phyloP scores from a whole-genome alignment of 2,888 invertebrate genomes.

The Auanema freiburgensis region DNA sequence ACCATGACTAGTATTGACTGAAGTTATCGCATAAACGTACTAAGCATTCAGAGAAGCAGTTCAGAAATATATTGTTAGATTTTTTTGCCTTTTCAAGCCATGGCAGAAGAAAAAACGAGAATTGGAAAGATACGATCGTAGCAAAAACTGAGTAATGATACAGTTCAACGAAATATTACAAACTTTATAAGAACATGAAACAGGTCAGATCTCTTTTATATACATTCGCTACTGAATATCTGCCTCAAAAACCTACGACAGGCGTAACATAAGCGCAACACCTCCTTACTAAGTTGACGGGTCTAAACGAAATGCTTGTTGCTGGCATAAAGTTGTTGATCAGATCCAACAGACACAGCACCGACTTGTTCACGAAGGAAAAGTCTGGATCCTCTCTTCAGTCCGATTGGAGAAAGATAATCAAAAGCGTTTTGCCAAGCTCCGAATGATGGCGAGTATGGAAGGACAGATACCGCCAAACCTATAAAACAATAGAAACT shows the following conservation, averaged over 20 bases:
- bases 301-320: slow-evolving; percentile 54
- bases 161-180: slow-evolving; percentile 39
- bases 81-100: slow-evolving; percentile 45
- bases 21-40: not conserved
- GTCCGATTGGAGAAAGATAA: slow-evolving; percentile 70
- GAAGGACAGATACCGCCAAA: slow-evolving; percentile 80
- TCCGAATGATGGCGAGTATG: slow-evolving; percentile 80
- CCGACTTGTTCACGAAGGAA: slow-evolving; percentile 61
- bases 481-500: too few relatives aligned
- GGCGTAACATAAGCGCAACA: too few relatives aligned
- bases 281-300: too few relatives aligned
- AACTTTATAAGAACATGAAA: too few relatives aligned
- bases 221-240: too few relatives aligned
- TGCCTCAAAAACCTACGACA: too few relatives aligned
- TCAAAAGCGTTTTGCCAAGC: slow-evolving; percentile 83
- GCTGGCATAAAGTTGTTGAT: slow-evolving; percentile 59
- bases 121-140: slow-evolving; percentile 48
- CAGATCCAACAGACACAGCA: slow-evolving; percentile 56
- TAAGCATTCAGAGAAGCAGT: not conserved
- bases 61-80: slow-evolving; percentile 31
- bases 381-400: slow-evolving; percentile 53
- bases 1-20: not conserved
- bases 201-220: too few relatives aligned
- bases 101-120: too few relatives aligned
- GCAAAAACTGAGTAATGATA: slow-evolving; percentile 37